Conservation (phyloP, 1,140 invertebrate species). For the Aphelinus atriplicis region DNA sequence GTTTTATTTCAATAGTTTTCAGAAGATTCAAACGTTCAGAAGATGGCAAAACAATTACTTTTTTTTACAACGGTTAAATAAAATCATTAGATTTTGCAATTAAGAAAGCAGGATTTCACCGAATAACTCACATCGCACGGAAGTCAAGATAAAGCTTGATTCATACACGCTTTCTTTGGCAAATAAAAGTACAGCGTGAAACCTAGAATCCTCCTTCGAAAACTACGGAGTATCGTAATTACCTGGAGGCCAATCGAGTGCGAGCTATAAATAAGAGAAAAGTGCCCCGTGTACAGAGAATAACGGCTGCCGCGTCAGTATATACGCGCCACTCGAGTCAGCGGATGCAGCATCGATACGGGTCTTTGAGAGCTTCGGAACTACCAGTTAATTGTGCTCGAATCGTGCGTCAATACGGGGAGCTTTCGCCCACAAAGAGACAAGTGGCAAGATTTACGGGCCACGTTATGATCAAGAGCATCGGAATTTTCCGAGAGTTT, state of each 20-base stretch:
- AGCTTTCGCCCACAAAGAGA: slow-evolving; percentile 23
- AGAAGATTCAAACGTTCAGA: too few species aligned
- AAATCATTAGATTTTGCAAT: too few species aligned
- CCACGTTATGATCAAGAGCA: background rate
- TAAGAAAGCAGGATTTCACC: too few species aligned
- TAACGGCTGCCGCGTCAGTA: slow-evolving; percentile 2
- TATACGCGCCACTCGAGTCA: background rate
- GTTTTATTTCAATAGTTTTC: too few species aligned
- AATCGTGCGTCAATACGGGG: background rate
- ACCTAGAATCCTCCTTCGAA: too few species aligned
- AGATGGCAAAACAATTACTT: too few species aligned
- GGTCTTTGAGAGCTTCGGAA: slow-evolving; percentile 14
- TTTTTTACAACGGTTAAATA: too few species aligned
- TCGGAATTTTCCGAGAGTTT: background rate
- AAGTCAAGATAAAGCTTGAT: too few species aligned
- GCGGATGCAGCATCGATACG: background rate
- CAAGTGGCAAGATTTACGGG: slow-evolving; percentile 1
- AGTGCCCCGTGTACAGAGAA: background rate
- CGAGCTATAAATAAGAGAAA: slow-evolving; percentile 10
- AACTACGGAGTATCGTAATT: too few species aligned
- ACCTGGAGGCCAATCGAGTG: background rate
- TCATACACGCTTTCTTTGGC: too few species aligned
- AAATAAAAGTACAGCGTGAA: too few species aligned
- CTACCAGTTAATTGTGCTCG: background rate
- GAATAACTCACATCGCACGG: too few species aligned